These are phyloP conservation scores for Idaea biselata DNA, from an alignment of 2,888 invertebrate species.

Conservation along the genomic window DNA sequence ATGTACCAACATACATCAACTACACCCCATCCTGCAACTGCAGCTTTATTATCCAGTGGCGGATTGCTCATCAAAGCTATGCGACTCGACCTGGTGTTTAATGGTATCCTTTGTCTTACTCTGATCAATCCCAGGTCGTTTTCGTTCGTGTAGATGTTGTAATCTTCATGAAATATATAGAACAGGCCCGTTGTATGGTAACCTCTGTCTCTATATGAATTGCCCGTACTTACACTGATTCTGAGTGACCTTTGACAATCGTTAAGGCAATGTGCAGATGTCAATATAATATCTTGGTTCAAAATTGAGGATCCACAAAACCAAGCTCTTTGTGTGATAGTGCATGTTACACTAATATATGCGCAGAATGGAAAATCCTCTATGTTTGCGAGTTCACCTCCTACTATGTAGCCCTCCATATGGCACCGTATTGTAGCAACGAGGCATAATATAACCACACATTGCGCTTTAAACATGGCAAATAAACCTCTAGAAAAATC, in stretches of 20 bases:
- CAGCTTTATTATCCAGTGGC: slow-evolving; percentile 17
- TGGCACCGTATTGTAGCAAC: slow-evolving; percentile 6
- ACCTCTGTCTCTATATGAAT: no score
- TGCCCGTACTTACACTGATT: no score
- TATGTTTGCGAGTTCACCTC: neutral
- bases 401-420: slow-evolving; percentile 19
- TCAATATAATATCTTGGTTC: slow-evolving; percentile 11
- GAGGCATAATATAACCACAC: slow-evolving; percentile 7
- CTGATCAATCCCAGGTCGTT: neutral
- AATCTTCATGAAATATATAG: no score
- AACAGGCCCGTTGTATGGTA: no score
- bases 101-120: neutral
- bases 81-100: slow-evolving; percentile 13
- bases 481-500: no score
- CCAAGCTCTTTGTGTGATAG: neutral
- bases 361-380: neutral
- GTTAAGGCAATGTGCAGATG: slow-evolving; percentile 22
- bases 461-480: slow-evolving; percentile 4
- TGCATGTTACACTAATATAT: neutral
- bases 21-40: slow-evolving; percentile 37
- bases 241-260: slow-evolving; percentile 4
- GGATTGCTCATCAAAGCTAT: slow-evolving; percentile 26
- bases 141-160: neutral
- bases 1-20: slow-evolving; percentile 36
- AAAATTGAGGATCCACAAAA: slow-evolving; percentile 25